These are phyloP conservation scores for Cremastinae sp. DNA, from an alignment of 2,888 invertebrate genomes.

Conservation along the genomic window DNA sequence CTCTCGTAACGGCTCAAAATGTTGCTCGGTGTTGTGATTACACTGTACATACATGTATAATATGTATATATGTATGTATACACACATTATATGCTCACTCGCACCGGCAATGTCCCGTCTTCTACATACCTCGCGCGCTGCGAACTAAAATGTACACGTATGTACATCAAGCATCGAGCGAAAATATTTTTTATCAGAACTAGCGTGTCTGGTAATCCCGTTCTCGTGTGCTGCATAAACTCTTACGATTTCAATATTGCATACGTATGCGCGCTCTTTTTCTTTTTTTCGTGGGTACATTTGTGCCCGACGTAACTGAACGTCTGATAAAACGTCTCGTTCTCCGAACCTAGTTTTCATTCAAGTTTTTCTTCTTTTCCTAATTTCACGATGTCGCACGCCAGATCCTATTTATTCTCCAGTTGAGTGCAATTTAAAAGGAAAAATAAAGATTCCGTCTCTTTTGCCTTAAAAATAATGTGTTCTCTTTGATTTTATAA, in stretches of 20 bases:
- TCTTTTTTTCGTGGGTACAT: constrained; percentile 15
- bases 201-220: constrained; percentile 41
- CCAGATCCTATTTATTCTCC: no score
- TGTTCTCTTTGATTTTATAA: background rate
- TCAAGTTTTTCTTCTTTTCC: constrained; percentile 1
- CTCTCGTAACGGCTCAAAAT: constrained; percentile 69
- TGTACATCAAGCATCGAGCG: background rate
- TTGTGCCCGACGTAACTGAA: constrained; percentile 33
- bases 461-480: constrained; percentile 2
- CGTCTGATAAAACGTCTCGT: constrained; percentile 46
- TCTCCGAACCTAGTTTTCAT: constrained; percentile 36
- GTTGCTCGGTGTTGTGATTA: constrained; percentile 66
- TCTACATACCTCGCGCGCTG: no score
- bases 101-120: background rate
- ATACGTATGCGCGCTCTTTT: constrained; percentile 8
- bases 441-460: no score
- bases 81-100: background rate
- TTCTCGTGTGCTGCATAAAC: constrained; percentile 36
- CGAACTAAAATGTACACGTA: background rate
- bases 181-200: background rate
- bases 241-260: constrained; percentile 2
- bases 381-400: no score
- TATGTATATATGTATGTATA: constrained; percentile 9
- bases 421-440: no score
- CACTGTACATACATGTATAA: constrained; percentile 47